phyloP scores from a whole-genome alignment of 2,113 vertebrate genomes.

The Petrocephalus zakoni region DNA sequence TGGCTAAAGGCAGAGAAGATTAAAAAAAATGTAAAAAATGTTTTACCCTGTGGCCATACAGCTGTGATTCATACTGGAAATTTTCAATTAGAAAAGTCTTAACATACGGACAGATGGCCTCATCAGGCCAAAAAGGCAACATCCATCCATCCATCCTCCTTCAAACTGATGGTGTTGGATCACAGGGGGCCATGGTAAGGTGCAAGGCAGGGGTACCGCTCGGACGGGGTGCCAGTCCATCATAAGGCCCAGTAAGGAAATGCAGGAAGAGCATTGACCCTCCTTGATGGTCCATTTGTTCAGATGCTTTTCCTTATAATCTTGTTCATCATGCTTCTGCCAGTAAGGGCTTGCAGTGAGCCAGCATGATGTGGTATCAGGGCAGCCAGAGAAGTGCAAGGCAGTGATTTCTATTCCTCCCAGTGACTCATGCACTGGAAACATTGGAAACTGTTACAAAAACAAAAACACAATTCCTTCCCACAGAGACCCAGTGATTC shows the following conservation, averaged over 20 bases:
- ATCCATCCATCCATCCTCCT: not conserved
- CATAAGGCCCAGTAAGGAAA: not conserved
- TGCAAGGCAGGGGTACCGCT: not conserved
- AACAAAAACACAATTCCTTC: not conserved
- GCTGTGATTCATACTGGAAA: not conserved
- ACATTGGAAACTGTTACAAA: not conserved
- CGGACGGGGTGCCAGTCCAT: not conserved
- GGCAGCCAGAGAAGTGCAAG: not conserved
- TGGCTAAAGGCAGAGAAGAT: constrained; percentile 1
- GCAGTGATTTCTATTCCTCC: constrained; percentile 16
- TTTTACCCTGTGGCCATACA: not conserved
- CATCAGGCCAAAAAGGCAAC: not conserved
- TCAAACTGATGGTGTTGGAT: not conserved
- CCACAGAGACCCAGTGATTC: not conserved
- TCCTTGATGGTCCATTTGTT: not conserved
- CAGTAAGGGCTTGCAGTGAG: not conserved
- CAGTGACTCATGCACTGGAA: constrained; percentile 14
- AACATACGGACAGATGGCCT: not conserved
- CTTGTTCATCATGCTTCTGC: not conserved
- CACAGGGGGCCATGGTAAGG: no score
- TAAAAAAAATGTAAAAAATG: not conserved
- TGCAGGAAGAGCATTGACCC: not conserved
- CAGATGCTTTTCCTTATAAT: not conserved
- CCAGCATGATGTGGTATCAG: not conserved
- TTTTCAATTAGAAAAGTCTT: not conserved